Base-by-base conservation (phyloP, 2,797 vertebrate genomes). In the Clarias platycephalus region DNA sequence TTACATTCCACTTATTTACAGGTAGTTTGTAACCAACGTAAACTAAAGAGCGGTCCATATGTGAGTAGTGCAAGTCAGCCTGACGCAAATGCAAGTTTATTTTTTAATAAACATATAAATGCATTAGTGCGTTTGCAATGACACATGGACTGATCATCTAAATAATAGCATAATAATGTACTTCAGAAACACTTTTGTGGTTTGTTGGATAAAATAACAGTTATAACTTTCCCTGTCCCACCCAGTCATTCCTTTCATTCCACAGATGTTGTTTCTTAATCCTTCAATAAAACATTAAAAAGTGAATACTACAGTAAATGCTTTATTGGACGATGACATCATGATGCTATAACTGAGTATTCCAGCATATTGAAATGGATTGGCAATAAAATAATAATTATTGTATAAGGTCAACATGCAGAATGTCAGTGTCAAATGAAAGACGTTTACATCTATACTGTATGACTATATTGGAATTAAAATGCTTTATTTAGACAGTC, bases 91-190 rank as follows among this genome's bases (percentile, higher is more conserved):
- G 12, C 5, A 79, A 58, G 60, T 81, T 81, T 83, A 83, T 57
- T 77, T 67, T 31, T 55, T 75, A 72, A 81, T 81, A 85, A 85
- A 85, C 60, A 85, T 66, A 66, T 55, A 66, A 80, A 57, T 75
- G 70, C 53, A 62, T 62, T 78, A 57, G 34, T 40, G 44, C 49
- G 49, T 85, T 62, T 66, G 28, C 40, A 72, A 44, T 80, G 83
- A 84, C 40, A 67, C 67, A 72, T 72, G 58, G 40, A 72, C 58
- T 72, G 31, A 81, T 31, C 64, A 18, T n/a, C 67, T 79, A 83
- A 75, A 79, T 70, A 79, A 71, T 2, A 84, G 31, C 40, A 78
- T 15, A 79, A 20, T 53, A 84, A 70, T 84, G 71, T 80, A n/a
- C 66, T 71, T 79, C 55, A 84, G 31, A 85, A 75, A 63, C 62